Percentiles rank a stretch among this genome's conserved stretches.
Evolutionary conservation across 1,140 invertebrate species (phyloP).

Genomic region (Nixonia krombeini): DNA sequence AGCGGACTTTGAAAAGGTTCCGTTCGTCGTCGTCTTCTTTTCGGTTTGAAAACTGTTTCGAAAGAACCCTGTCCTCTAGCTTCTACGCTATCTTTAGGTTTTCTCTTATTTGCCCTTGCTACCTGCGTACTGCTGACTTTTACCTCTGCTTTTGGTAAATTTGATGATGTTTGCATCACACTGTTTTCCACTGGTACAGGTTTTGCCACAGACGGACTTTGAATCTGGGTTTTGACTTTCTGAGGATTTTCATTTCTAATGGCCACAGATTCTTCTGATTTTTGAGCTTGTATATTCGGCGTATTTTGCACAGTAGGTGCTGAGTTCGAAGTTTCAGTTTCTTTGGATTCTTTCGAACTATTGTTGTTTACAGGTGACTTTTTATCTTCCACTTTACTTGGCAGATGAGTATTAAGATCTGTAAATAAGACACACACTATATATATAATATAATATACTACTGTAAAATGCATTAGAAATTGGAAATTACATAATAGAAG

Average conservation of each 20-base stretch:
- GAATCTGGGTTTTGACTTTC: slow-evolving; percentile 23
- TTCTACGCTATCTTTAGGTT: slow-evolving; percentile 65
- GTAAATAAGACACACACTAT: slow-evolving; percentile 15
- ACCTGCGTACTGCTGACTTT: slow-evolving; percentile 25
- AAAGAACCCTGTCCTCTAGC: slow-evolving; percentile 46
- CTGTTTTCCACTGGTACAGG: slow-evolving; percentile 33
- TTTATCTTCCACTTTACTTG: slow-evolving; percentile 62
- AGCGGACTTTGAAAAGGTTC: slow-evolving; percentile 87
- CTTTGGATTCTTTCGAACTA: slow-evolving; percentile 55
- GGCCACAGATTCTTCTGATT: slow-evolving; percentile 36
- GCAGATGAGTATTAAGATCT: slow-evolving; percentile 36
- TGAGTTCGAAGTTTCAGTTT: slow-evolving; percentile 18
- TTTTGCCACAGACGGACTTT: slow-evolving; percentile 8
- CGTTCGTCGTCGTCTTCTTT: slow-evolving; percentile 76
- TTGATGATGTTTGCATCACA: slow-evolving; percentile 7
- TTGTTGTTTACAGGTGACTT: slow-evolving; percentile 48
- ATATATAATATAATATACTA: too few relatives aligned
- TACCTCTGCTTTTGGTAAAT: slow-evolving; percentile 46
- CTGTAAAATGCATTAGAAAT: too few relatives aligned
- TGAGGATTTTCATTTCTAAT: slow-evolving; percentile 31
- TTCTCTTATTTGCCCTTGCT: slow-evolving; percentile 61
- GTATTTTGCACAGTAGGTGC: slow-evolving; percentile 31
- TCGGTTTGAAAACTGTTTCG: slow-evolving; percentile 71
- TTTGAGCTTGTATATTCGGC: slow-evolving; percentile 49
- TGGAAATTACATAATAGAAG: too few relatives aligned